A percentile compares a stretch with the other conserved stretches of the same genome.
Conservation (phyloP, 2,888 invertebrate species). For the Trachelus troglodyta region DNA sequence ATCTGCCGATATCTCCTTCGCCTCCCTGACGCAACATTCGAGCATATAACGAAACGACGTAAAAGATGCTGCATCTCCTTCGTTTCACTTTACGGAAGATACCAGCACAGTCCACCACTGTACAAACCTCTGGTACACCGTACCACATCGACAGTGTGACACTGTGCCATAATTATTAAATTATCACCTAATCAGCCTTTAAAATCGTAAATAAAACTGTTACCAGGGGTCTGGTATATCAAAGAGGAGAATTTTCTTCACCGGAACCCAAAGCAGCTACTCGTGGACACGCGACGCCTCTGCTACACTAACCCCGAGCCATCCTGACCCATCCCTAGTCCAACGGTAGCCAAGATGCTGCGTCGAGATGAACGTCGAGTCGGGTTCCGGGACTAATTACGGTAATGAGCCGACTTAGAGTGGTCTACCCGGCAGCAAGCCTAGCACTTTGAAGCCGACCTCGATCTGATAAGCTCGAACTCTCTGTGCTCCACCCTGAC, state of each 20-base stretch:
- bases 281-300: slow-evolving; percentile 33
- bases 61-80: background rate
- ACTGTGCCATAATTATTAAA: background rate
- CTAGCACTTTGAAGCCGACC: slow-evolving; percentile 55
- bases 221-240: background rate
- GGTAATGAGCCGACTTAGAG: slow-evolving; percentile 52
- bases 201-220: background rate
- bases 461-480: slow-evolving; percentile 47
- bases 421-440: slow-evolving; percentile 21
- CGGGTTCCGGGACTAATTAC: slow-evolving; percentile 54
- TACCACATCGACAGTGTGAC: background rate
- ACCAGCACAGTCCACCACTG: background rate
- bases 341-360: slow-evolving; percentile 38
- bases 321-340: slow-evolving; percentile 9
- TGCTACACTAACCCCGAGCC: slow-evolving; percentile 12
- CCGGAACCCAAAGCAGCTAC: background rate
- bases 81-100: background rate
- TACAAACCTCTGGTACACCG: background rate
- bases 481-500: background rate
- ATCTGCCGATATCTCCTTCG: slow-evolving; percentile 38
- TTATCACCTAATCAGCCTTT: background rate
- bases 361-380: slow-evolving; percentile 37
- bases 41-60: background rate
- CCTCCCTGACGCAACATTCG: background rate
- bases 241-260: background rate